Conservation (phyloP, 2,888 invertebrate genomes). For the Rotaria magnacalcarata region DNA sequence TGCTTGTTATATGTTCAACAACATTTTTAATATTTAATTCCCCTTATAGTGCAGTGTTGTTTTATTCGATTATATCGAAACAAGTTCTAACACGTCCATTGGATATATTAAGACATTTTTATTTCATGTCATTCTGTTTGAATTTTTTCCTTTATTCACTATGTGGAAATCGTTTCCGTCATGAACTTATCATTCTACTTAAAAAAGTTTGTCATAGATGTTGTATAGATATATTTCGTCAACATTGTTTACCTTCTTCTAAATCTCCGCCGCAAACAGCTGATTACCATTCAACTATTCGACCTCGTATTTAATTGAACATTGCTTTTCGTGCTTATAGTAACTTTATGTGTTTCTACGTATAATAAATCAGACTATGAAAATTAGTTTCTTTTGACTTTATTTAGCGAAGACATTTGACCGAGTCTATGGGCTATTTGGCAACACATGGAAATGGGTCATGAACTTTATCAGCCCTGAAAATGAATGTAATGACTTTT, state of each 20-base stretch:
- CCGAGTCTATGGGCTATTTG: too few relatives aligned
- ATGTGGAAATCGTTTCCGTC: slow-evolving; percentile 31
- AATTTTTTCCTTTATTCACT: slow-evolving; percentile 31
- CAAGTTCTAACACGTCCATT: not conserved
- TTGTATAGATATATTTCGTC: not conserved
- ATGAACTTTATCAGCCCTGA: too few relatives aligned
- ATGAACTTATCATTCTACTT: not conserved
- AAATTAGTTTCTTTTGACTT: too few relatives aligned
- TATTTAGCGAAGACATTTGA: too few relatives aligned
- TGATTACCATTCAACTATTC: not conserved
- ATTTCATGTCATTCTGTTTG: slow-evolving; percentile 30
- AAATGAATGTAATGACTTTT: too few relatives aligned
- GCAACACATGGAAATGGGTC: too few relatives aligned
- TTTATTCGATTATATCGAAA: slow-evolving; percentile 20
- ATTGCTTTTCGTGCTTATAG: not conserved
- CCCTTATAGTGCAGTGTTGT: not conserved
- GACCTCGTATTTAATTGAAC: not conserved
- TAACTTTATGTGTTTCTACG: too few relatives aligned
- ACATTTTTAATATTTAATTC: slow-evolving; percentile 30
- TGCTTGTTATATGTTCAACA: slow-evolving; percentile 30
- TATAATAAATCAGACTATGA: too few relatives aligned
- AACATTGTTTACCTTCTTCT: not conserved
- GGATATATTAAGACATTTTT: slow-evolving; percentile 24
- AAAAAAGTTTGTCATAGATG: not conserved
- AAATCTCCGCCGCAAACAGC: not conserved